Percentiles rank a stretch among this genome's conserved stretches.
These are phyloP conservation scores for Delia radicum DNA, from an alignment of 1,140 invertebrate species.

Conservation along the genomic window DNA sequence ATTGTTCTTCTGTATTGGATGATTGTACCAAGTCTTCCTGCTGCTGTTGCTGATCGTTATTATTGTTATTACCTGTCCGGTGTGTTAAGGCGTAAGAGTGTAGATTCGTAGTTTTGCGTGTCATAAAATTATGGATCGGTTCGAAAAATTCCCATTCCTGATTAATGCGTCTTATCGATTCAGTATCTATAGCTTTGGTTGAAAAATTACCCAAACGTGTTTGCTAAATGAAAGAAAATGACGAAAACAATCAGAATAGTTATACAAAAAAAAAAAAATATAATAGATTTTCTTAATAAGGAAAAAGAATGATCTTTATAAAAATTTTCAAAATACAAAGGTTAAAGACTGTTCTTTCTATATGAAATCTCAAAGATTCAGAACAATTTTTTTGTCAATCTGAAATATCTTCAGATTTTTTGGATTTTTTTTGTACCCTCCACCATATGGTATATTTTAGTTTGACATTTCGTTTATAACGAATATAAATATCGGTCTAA, in stretches of 20 bases:
- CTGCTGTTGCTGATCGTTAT: neutral
- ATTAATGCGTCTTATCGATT: slow-evolving; percentile 35
- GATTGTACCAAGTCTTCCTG: neutral
- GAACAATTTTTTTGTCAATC: no score
- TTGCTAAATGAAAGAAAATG: slow-evolving; percentile 21
- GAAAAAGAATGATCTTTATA: no score
- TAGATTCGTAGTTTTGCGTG: slow-evolving; percentile 44
- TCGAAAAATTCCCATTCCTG: slow-evolving; percentile 52
- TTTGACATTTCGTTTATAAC: no score
- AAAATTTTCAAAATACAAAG: no score
- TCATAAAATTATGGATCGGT: slow-evolving; percentile 45
- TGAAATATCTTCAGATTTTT: no score
- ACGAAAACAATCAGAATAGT: neutral
- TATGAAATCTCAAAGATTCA: no score
- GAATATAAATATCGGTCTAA: no score
- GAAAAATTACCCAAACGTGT: slow-evolving; percentile 26
- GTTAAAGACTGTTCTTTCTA: no score
- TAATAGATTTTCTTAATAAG: no score
- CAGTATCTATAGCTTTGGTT: slow-evolving; percentile 29
- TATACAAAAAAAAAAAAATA: neutral
- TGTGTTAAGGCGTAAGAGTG: slow-evolving; percentile 51
- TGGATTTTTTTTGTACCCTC: no score
- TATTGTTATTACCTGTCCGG: slow-evolving; percentile 7
- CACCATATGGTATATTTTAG: no score
- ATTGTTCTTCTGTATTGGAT: neutral